These are phyloP conservation scores for Capitella teleta DNA, from an alignment of 1,140 invertebrate species.

Conservation along the genomic window DNA sequence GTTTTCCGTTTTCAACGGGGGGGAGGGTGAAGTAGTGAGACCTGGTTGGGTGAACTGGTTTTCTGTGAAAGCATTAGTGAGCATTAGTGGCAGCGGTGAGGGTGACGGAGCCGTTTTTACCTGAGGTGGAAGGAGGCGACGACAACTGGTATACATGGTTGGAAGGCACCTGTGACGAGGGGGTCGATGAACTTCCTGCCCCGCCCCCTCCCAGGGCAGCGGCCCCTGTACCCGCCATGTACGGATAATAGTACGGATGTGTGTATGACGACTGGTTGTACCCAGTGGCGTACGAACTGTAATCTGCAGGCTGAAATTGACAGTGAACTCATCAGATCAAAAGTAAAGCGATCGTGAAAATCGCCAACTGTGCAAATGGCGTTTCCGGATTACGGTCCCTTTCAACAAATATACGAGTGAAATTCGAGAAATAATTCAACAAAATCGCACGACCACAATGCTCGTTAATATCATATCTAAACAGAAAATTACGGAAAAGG, in stretches of 20 bases:
- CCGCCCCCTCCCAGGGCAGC: not conserved
- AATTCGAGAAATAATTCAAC: too few relatives aligned
- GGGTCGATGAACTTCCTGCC: conserved; percentile 7
- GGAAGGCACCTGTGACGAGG: conserved; percentile 18
- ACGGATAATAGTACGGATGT: conserved; percentile 19
- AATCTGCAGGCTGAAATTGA: conserved; percentile 11
- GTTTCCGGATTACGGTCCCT: too few relatives aligned
- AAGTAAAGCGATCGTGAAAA: too few relatives aligned
- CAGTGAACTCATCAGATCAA: too few relatives aligned
- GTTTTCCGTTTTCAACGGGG: not conserved
- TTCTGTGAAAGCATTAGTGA: not conserved
- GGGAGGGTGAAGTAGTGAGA: not conserved
- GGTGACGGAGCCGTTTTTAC: not conserved
- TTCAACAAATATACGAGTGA: too few relatives aligned
- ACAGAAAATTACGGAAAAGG: too few relatives aligned
- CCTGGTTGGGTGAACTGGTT: too few relatives aligned
- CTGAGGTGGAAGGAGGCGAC: conserved; percentile 14
- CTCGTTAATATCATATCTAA: too few relatives aligned
- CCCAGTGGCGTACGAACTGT: conserved; percentile 14
- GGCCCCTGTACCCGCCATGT: conserved; percentile 14
- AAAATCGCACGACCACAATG: too few relatives aligned
- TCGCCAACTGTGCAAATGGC: too few relatives aligned
- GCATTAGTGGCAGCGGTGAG: not conserved
- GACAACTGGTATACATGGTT: conserved; percentile 28
- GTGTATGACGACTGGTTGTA: conserved; percentile 14